Conservation (phyloP, 1,140 invertebrate species). For the Heliconius hermathena region DNA sequence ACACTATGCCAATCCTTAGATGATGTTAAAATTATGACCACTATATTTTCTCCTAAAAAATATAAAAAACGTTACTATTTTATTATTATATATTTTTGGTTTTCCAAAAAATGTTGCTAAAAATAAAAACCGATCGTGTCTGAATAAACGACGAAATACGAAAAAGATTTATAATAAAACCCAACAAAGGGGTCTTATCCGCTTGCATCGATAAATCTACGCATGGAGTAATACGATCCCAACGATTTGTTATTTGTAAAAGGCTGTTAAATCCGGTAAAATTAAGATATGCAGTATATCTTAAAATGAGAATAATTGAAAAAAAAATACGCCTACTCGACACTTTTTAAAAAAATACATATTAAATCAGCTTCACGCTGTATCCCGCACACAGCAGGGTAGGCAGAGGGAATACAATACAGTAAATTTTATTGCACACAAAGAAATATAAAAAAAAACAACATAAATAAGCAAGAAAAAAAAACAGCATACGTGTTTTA, state of each 20-base stretch:
- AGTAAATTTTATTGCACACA: too few relatives aligned
- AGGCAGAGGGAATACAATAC: too few relatives aligned
- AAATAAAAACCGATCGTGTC: slow-evolving; percentile 57
- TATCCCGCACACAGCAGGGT: too few relatives aligned
- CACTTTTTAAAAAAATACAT: too few relatives aligned
- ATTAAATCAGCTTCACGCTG: too few relatives aligned
- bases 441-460: too few relatives aligned
- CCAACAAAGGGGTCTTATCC: slow-evolving; percentile 68
- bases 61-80: too few relatives aligned
- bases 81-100: not conserved
- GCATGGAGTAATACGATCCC: slow-evolving; percentile 74
- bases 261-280: slow-evolving; percentile 66
- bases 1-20: too few relatives aligned
- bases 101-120: slow-evolving; percentile 25
- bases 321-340: too few relatives aligned
- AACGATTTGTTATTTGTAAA: slow-evolving; percentile 69
- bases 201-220: slow-evolving; percentile 72
- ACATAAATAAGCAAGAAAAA: too few relatives aligned
- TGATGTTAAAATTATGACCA: not conserved
- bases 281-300: slow-evolving; percentile 39
- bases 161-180: slow-evolving; percentile 69
- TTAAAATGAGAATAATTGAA: too few relatives aligned
- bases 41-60: not conserved
- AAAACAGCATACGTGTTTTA: too few relatives aligned
- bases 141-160: slow-evolving; percentile 73